These are phyloP conservation scores for Musca vetustissima DNA, from an alignment of 1,140 invertebrate species.

Conservation along the genomic window DNA sequence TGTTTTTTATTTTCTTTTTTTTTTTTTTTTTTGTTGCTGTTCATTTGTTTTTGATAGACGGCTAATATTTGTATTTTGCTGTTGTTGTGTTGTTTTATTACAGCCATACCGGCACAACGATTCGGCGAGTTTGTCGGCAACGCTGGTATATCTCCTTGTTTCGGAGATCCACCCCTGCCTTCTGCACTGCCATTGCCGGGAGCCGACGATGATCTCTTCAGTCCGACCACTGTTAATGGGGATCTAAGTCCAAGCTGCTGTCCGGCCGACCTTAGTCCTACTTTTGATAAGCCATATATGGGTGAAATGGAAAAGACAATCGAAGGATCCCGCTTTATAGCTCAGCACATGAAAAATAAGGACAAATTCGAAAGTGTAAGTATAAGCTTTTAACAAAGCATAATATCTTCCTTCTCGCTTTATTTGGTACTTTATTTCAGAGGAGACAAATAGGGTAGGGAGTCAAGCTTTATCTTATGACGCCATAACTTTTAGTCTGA, in stretches of 20 bases:
- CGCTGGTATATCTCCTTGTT: constrained; percentile 62
- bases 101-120: constrained; percentile 60
- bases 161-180: constrained; percentile 68
- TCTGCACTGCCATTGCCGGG: constrained; percentile 67
- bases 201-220: constrained; percentile 79
- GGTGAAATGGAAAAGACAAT: constrained; percentile 85
- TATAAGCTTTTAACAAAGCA: too few species aligned
- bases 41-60: too few species aligned
- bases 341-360: constrained; percentile 91
- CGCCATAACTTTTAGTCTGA: too few species aligned
- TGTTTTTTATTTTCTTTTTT: too few species aligned
- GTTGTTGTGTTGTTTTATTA: constrained; percentile 20
- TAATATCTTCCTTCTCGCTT: too few species aligned
- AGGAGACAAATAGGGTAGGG: too few species aligned
- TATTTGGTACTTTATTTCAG: too few species aligned
- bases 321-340: constrained; percentile 88
- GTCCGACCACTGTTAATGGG: constrained; percentile 63
- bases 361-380: constrained; percentile 92
- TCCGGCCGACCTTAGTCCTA: constrained; percentile 70
- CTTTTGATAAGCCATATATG: constrained; percentile 73
- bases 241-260: constrained; percentile 59
- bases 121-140: constrained; percentile 59
- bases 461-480: too few species aligned
- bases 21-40: too few species aligned
- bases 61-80: too few species aligned